A percentile compares a stretch with the other conserved stretches of the same genome.
Conservation (phyloP, 2,888 invertebrate species). For the Busseola fusca region DNA sequence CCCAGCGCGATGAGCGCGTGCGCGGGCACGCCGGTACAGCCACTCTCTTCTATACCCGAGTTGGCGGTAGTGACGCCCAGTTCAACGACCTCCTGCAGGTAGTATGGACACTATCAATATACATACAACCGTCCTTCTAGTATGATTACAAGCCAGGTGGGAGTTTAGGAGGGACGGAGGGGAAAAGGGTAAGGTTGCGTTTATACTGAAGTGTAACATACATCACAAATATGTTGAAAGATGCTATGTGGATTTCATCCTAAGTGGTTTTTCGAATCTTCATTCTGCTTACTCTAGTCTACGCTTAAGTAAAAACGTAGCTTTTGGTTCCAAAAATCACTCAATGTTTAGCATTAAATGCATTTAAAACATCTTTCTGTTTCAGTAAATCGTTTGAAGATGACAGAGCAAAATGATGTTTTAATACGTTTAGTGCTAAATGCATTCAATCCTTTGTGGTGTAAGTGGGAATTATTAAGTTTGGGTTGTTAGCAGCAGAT, state of each 20-base stretch:
- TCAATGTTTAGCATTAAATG: background rate
- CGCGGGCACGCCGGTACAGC: constrained; percentile 91
- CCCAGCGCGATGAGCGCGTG: constrained; percentile 97
- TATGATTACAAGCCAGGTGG: constrained; percentile 1
- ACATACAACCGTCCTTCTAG: constrained; percentile 51
- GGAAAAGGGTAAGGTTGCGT: background rate
- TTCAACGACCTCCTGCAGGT: constrained; percentile 80
- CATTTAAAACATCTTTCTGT: background rate
- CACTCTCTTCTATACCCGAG: constrained; percentile 74
- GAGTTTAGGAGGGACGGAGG: background rate
- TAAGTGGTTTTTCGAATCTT: background rate
- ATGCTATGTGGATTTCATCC: background rate
- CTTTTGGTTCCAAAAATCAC: background rate
- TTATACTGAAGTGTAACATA: background rate
- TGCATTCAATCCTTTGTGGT: background rate
- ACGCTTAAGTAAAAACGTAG: background rate
- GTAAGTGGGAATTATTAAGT: background rate
- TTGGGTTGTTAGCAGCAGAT: constrained; percentile 4
- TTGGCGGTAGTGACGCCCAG: constrained; percentile 81
- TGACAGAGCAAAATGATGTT: too few species aligned
- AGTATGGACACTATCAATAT: constrained; percentile 40
- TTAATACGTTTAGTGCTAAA: background rate
- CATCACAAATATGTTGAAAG: background rate
- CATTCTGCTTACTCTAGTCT: background rate
- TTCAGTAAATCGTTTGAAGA: background rate